phyloP scores from a whole-genome alignment of 30 jellyfish, hydroid and myxozoan genomes.

The Chrysaora quinquecirrha region DNA sequence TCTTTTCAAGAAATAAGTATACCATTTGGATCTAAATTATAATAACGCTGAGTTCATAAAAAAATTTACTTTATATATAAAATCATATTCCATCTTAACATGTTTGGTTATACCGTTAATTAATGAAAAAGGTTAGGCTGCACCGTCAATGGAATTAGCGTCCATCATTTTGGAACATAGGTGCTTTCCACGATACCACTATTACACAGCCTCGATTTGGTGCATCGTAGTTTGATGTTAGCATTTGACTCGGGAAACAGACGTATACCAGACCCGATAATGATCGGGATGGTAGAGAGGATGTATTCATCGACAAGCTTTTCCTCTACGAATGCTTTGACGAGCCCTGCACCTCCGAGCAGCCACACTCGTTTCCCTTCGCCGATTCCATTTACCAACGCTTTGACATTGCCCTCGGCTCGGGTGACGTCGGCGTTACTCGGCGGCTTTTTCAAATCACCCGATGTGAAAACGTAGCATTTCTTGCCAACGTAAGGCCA shows the following conservation, averaged over 20 bases:
- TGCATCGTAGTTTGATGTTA: slow-evolving; percentile 14
- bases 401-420: slow-evolving; percentile 40
- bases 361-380: slow-evolving; percentile 54
- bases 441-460: slow-evolving; percentile 31
- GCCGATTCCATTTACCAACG: slow-evolving; percentile 18
- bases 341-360: slow-evolving; percentile 55
- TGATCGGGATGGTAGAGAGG: slow-evolving; percentile 43
- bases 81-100: too few relatives aligned
- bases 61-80: too few relatives aligned
- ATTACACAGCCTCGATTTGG: slow-evolving; percentile 3
- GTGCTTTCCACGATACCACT: slow-evolving; percentile 34
- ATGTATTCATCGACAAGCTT: slow-evolving; percentile 36
- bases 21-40: too few relatives aligned
- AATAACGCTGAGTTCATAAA: too few relatives aligned
- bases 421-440: slow-evolving; percentile 36
- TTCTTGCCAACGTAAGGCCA: slow-evolving; percentile 64
- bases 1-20: too few relatives aligned
- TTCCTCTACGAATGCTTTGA: slow-evolving; percentile 31
- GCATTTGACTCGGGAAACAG: slow-evolving; percentile 34
- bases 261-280: slow-evolving; percentile 54
- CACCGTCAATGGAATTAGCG: too few relatives aligned
- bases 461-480: slow-evolving; percentile 46
- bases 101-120: too few relatives aligned
- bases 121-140: too few relatives aligned
- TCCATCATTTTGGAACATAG: too few relatives aligned